These are phyloP conservation scores for Neopipo cinnamomea DNA, from an alignment of 2,113 vertebrate genomes.

Conservation along the genomic window DNA sequence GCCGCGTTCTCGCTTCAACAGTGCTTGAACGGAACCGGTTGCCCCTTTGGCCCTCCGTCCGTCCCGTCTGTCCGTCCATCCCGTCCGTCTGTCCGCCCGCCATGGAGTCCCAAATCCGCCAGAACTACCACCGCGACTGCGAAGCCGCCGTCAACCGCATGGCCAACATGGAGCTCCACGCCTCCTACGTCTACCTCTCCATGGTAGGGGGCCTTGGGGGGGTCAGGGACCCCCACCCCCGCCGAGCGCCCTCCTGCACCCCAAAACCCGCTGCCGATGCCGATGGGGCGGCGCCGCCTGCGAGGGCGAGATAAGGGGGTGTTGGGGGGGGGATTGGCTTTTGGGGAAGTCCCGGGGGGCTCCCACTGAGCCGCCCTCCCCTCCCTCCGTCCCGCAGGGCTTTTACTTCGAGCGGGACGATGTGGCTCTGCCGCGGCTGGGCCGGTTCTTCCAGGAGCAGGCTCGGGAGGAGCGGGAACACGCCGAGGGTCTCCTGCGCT, in stretches of 20 bases:
- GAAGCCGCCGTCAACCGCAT: slow-evolving; percentile 83
- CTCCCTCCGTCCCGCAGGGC: slow-evolving; percentile 42
- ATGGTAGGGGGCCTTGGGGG: slow-evolving; percentile 69
- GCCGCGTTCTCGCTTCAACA: slow-evolving; percentile 84
- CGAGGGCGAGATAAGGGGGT: background rate
- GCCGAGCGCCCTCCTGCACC: background rate
- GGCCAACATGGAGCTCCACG: slow-evolving; percentile 84
- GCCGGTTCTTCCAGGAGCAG: slow-evolving; percentile 81
- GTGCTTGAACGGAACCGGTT: slow-evolving; percentile 84
- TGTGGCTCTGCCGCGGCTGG: slow-evolving; percentile 77
- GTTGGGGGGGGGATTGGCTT: background rate
- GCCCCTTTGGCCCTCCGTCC: background rate
- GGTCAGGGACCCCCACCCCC: too few relatives aligned
- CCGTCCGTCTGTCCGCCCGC: background rate
- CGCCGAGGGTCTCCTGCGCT: slow-evolving; percentile 77
- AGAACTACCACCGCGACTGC: slow-evolving; percentile 84
- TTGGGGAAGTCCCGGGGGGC: too few relatives aligned
- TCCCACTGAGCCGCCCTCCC: fast-evolving
- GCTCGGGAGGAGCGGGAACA: slow-evolving; percentile 81
- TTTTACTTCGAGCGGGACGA: slow-evolving; percentile 82
- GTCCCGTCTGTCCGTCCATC: background rate
- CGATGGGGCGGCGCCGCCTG: background rate
- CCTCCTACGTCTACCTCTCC: slow-evolving; percentile 82
- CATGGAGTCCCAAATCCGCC: slow-evolving; percentile 85
- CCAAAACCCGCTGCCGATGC: background rate